A percentile compares a stretch with the other conserved stretches of the same genome.
phyloP scores from a whole-genome alignment of 2,797 vertebrate species.

The Mormyrops boulengeri region DNA sequence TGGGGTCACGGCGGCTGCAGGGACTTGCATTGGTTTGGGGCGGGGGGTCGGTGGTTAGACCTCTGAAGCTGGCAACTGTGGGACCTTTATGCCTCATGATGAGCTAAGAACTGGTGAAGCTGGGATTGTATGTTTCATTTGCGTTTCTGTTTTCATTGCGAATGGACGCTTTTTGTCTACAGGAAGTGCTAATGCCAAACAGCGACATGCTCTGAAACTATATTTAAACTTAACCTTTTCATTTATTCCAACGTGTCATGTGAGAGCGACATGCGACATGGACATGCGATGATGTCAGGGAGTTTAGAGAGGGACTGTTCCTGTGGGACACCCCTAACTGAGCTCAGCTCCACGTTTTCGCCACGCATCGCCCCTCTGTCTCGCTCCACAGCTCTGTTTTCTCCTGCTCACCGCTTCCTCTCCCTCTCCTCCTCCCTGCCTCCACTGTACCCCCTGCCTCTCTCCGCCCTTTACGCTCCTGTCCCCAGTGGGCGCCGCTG shows the following conservation, averaged over 20 bases:
- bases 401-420: not conserved
- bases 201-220: not conserved
- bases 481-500: constrained; percentile 21
- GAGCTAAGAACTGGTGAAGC: constrained; percentile 14
- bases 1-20: constrained; percentile 13
- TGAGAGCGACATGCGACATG: constrained; percentile 38
- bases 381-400: not conserved
- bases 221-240: not conserved
- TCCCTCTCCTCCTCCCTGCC: not conserved
- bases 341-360: not conserved
- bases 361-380: not conserved
- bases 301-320: constrained; percentile 25
- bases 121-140: not conserved
- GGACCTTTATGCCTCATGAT: not conserved
- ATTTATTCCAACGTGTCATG: not conserved
- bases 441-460: not conserved
- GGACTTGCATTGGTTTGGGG: not conserved
- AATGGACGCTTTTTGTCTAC: not conserved
- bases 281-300: constrained; percentile 43
- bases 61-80: not conserved
- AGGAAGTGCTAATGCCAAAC: not conserved
- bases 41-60: not conserved
- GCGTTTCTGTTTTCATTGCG: not conserved
- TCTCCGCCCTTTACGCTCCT: not conserved
- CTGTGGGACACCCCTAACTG: constrained; percentile 16